A percentile compares a stretch with the other conserved stretches of the same genome.
These are phyloP conservation scores for Pithecia hirsuta DNA, from an alignment of 2,797 vertebrate species.

Conservation along the genomic window DNA sequence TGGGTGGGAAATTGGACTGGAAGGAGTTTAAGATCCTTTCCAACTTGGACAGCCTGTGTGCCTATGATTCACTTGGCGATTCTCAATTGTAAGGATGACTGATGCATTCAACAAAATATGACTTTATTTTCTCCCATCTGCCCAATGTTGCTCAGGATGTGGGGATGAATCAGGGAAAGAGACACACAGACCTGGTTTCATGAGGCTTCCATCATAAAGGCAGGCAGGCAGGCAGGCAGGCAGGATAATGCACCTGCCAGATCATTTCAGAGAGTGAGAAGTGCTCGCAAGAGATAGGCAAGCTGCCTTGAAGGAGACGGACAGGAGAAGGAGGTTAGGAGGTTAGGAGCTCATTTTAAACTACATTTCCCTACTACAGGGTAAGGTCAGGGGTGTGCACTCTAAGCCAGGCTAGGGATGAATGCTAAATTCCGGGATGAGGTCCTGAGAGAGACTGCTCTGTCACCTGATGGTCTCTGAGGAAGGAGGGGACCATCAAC, in stretches of 20 bases:
- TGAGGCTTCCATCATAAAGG: accelerated
- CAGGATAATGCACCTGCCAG: not conserved
- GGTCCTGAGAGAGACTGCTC: not conserved
- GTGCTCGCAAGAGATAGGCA: not conserved
- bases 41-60: not conserved
- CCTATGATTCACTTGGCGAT: not conserved
- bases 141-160: not conserved
- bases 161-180: not conserved
- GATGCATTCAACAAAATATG: not conserved
- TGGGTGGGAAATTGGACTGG: not conserved
- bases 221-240: not conserved
- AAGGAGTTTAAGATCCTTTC: not conserved
- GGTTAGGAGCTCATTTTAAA: not conserved
- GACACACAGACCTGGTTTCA: not conserved
- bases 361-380: not conserved
- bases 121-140: not conserved
- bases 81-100: not conserved
- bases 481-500: not conserved
- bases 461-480: no score
- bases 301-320: accelerated
- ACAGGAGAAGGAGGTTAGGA: no score
- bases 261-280: not conserved
- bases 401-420: not conserved
- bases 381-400: accelerated
- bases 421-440: not conserved